A percentile compares a stretch with the other conserved stretches of the same genome.
Conservation (phyloP, 2,797 vertebrate species). For the Peromyscus attwateri region DNA sequence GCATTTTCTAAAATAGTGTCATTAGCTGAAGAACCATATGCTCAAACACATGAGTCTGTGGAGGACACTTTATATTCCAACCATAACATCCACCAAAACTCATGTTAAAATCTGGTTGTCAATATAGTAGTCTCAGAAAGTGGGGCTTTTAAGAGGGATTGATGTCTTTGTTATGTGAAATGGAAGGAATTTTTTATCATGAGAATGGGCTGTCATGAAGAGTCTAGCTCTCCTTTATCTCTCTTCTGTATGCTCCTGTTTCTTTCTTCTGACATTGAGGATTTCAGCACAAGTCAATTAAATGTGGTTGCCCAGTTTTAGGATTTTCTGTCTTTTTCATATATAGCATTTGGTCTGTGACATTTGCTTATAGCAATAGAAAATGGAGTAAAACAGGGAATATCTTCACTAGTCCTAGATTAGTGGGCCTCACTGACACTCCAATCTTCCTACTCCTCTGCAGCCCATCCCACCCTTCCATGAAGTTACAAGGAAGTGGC, state of each 20-base stretch:
- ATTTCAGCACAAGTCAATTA: neutral
- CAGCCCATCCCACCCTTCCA: neutral
- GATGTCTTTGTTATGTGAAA: neutral
- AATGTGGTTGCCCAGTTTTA: neutral
- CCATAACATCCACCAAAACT: neutral
- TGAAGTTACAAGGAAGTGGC: neutral
- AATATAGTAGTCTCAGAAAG: neutral
- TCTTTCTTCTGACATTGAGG: neutral
- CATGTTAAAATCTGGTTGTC: neutral
- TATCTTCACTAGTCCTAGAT: conserved; percentile 35
- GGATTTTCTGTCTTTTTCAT: neutral
- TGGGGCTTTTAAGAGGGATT: neutral
- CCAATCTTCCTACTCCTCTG: neutral
- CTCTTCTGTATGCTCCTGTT: neutral
- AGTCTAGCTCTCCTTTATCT: neutral
- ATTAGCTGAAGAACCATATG: neutral
- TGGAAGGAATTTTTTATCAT: neutral
- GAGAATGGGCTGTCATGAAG: neutral
- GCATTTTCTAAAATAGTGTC: neutral
- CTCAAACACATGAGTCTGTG: neutral
- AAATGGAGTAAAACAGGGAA: neutral
- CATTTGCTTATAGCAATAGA: neutral
- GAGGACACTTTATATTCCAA: neutral
- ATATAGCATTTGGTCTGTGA: neutral
- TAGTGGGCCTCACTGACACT: neutral